A percentile compares a stretch with the other conserved stretches of the same genome.
phyloP scores from a whole-genome alignment of 2,888 invertebrate genomes.

The Therioaphis trifolii region DNA sequence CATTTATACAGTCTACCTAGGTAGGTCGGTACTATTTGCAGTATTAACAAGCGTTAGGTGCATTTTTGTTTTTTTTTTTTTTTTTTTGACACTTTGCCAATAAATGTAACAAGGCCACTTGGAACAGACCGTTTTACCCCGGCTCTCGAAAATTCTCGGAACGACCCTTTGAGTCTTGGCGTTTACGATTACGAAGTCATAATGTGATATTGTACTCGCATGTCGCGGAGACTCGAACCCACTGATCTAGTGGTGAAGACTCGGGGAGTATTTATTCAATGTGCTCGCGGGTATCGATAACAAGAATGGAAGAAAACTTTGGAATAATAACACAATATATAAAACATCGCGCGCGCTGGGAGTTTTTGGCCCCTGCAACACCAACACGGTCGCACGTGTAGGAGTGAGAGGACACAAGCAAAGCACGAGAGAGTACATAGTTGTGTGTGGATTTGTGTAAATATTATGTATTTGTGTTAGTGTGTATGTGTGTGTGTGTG shows the following conservation, averaged over 20 bases:
- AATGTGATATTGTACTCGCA: too few relatives aligned
- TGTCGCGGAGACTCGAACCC: too few relatives aligned
- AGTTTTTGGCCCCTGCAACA: neutral
- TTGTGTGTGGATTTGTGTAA: neutral
- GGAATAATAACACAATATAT: conserved; percentile 18
- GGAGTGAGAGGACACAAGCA: neutral
- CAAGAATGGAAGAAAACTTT: conserved; percentile 29
- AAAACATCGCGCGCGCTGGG: neutral
- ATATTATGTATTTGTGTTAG: neutral
- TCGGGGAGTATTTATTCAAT: neutral
- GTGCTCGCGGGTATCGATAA: conserved; percentile 34
- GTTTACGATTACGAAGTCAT: too few relatives aligned
- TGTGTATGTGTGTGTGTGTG: neutral
- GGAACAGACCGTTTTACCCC: too few relatives aligned
- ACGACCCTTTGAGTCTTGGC: too few relatives aligned
- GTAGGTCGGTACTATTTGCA: too few relatives aligned
- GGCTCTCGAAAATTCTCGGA: too few relatives aligned
- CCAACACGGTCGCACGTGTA: neutral
- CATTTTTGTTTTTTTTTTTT: too few relatives aligned
- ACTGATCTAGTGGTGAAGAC: neutral
- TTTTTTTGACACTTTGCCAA: too few relatives aligned
- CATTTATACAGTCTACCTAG: too few relatives aligned
- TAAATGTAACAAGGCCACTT: too few relatives aligned
- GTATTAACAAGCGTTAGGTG: too few relatives aligned
- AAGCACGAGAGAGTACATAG: neutral